These are phyloP conservation scores for Falcaria lacertinaria DNA, from an alignment of 2,888 invertebrate species.

Conservation along the genomic window DNA sequence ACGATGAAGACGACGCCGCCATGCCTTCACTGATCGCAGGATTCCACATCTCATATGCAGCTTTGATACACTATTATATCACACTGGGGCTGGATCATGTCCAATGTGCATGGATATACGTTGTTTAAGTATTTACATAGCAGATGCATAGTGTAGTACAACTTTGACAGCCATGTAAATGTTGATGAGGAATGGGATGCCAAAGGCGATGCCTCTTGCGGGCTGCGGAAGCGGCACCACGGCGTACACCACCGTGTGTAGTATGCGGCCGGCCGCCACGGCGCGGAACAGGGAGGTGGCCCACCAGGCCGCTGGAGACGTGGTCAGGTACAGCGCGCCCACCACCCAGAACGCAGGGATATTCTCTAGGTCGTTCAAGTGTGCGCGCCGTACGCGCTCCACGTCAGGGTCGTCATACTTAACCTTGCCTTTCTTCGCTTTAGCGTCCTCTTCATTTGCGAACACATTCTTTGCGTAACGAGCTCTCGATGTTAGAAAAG, in stretches of 20 bases:
- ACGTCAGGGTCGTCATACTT: slow-evolving; percentile 57
- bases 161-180: slow-evolving; percentile 54
- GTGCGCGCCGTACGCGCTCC: slow-evolving; percentile 74
- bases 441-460: slow-evolving; percentile 54
- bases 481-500: slow-evolving; percentile 34
- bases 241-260: slow-evolving; percentile 83
- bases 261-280: slow-evolving; percentile 73
- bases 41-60: too few species aligned
- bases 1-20: too few species aligned
- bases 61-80: too few species aligned
- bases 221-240: slow-evolving; percentile 81
- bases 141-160: slow-evolving; percentile 32
- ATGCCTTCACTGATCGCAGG: too few species aligned
- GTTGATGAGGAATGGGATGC: slow-evolving; percentile 40
- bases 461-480: slow-evolving; percentile 46
- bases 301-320: slow-evolving; percentile 59
- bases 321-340: slow-evolving; percentile 78
- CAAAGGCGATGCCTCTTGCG: slow-evolving; percentile 48
- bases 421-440: slow-evolving; percentile 32
- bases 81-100: too few species aligned
- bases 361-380: slow-evolving; percentile 86
- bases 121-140: slow-evolving; percentile 32
- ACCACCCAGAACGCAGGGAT: slow-evolving; percentile 81
- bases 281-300: slow-evolving; percentile 52
- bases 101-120: too few species aligned